Conservation (phyloP, 2,797 vertebrate genomes). For the Lepus townsendii region DNA sequence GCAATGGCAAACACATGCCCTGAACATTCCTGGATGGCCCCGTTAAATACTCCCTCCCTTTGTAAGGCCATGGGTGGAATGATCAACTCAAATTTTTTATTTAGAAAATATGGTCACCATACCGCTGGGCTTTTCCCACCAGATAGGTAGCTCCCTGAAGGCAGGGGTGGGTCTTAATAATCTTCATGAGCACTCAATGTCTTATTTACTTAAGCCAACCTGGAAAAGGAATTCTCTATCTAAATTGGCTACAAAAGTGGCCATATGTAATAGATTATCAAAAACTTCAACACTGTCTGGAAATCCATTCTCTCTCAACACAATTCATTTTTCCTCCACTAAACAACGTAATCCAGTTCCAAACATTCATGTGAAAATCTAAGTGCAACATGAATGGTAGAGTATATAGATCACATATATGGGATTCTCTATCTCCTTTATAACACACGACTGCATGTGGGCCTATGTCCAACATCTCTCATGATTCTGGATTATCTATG, state of each 20-base stretch:
- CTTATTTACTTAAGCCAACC: conserved; percentile 59
- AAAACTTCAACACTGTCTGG: conserved; percentile 71
- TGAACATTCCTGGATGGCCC: conserved; percentile 19
- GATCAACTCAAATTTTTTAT: conserved; percentile 40
- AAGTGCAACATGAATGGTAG: neutral
- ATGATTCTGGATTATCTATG: neutral
- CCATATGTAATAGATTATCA: conserved; percentile 69
- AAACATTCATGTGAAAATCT: neutral
- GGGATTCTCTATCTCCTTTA: neutral
- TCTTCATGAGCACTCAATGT: neutral
- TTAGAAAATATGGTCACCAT: conserved; percentile 37
- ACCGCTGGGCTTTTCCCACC: neutral
- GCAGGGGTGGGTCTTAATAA: conserved; percentile 16
- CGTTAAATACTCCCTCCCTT: conserved; percentile 36
- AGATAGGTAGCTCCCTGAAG: conserved; percentile 57
- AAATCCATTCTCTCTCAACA: conserved; percentile 71
- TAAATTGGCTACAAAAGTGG: conserved; percentile 54
- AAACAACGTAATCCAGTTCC: conserved; percentile 45
- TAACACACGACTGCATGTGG: neutral
- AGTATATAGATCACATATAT: neutral
- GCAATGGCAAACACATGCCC: conserved; percentile 65
- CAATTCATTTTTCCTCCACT: conserved; percentile 59
- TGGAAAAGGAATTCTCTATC: conserved; percentile 61
- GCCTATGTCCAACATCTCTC: neutral
- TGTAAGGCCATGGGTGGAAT: neutral